Evolutionary conservation across 2,888 invertebrate genomes (phyloP).

Genomic region (Dryadula phaetusa): DNA sequence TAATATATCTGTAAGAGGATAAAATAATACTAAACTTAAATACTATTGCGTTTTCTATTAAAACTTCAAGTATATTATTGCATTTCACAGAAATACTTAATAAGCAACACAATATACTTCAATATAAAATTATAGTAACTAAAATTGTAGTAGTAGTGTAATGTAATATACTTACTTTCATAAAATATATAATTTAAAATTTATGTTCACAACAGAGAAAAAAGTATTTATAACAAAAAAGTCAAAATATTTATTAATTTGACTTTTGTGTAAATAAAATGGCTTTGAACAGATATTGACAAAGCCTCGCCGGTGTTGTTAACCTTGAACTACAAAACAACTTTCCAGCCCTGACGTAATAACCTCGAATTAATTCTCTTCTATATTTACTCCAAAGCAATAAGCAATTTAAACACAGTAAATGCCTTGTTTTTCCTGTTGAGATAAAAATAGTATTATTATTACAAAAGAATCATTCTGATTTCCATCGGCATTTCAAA

Average conservation of each 20-base stretch:
- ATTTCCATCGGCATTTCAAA: not conserved
- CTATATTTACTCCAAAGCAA: slow-evolving; percentile 37
- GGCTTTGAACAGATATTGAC: slow-evolving; percentile 40
- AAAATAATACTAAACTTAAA: slow-evolving; percentile 7
- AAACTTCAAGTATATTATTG: no score
- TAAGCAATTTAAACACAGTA: slow-evolving; percentile 23
- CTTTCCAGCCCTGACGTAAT: slow-evolving; percentile 58
- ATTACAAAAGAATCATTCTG: not conserved
- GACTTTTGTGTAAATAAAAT: slow-evolving; percentile 16
- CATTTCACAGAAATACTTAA: no score
- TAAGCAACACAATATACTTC: no score
- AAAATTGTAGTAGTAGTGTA: no score
- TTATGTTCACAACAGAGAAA: not conserved
- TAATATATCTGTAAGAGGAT: not conserved
- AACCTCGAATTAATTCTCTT: slow-evolving; percentile 42
- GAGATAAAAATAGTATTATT: slow-evolving; percentile 8
- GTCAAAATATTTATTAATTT: not conserved
- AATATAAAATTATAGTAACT: no score
- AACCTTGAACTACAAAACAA: slow-evolving; percentile 64
- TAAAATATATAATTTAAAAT: not conserved
- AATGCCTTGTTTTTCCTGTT: slow-evolving; percentile 8
- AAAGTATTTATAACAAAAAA: not conserved
- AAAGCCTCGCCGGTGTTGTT: slow-evolving; percentile 45
- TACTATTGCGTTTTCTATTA: not conserved
- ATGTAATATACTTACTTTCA: no score